Conservation (phyloP, 2,888 invertebrate genomes). For the Spatulosminthurus flaviceps region DNA sequence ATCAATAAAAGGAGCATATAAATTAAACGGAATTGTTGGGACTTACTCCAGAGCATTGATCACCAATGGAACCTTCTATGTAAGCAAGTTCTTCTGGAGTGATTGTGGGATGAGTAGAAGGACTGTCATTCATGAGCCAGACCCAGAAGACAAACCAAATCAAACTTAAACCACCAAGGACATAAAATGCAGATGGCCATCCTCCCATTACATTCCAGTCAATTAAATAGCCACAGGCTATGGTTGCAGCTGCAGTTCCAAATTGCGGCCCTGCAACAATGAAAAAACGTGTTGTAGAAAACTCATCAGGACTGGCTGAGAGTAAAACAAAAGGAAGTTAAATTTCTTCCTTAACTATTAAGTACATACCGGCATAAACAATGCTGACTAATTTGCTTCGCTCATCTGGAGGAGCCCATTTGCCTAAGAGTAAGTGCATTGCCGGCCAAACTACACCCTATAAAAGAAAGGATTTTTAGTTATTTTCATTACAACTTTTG, state of each 20-base stretch:
- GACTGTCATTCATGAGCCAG: slow-evolving; percentile 77
- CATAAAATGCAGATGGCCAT: slow-evolving; percentile 89
- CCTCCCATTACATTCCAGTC: slow-evolving; percentile 78
- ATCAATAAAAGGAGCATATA: too few species aligned
- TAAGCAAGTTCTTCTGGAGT: slow-evolving; percentile 77
- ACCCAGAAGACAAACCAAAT: slow-evolving; percentile 86
- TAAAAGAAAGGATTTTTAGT: too few species aligned
- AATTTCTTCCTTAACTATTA: too few species aligned
- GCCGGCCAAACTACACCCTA: slow-evolving; percentile 65
- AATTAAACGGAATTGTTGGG: too few species aligned
- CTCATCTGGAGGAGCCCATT: slow-evolving; percentile 65
- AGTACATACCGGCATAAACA: slow-evolving; percentile 68
- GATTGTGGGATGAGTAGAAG: slow-evolving; percentile 78
- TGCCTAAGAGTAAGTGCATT: slow-evolving; percentile 64
- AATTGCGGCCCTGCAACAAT: slow-evolving; percentile 80
- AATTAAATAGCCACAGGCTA: slow-evolving; percentile 84
- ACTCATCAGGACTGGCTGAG: too few species aligned
- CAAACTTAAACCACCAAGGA: slow-evolving; percentile 79
- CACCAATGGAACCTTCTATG: slow-evolving; percentile 63
- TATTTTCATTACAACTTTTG: too few species aligned
- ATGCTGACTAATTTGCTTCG: slow-evolving; percentile 64
- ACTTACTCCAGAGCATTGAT: not conserved
- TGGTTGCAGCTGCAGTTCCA: slow-evolving; percentile 87
- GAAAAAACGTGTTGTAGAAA: too few species aligned
- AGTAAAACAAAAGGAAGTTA: too few species aligned